Conservation (phyloP, 2,113 vertebrate genomes). For the Bubalus kerabau region DNA sequence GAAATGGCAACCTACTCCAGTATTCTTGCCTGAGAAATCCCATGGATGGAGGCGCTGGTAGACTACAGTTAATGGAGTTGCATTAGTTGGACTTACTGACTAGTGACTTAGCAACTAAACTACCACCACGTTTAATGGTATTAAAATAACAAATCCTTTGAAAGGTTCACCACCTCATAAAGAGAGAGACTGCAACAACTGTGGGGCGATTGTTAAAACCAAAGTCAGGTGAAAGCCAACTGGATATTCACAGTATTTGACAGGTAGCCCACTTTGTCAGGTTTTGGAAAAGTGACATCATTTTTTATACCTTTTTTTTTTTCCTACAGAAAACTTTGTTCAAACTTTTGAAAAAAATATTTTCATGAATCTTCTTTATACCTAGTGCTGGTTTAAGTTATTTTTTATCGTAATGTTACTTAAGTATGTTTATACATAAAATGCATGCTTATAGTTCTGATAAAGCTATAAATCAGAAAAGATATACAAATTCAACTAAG, state of each 20-base stretch:
- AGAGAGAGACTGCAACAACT: not conserved
- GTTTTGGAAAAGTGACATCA: not conserved
- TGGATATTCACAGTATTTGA: not conserved
- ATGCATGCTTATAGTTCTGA: not conserved
- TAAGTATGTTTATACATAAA: not conserved
- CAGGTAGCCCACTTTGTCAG: not conserved
- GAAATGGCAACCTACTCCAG: not conserved
- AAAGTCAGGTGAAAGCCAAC: not conserved
- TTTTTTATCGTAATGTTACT: not conserved
- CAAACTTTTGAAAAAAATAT: not conserved
- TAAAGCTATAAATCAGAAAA: not conserved
- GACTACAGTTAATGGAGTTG: not conserved
- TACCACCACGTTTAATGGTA: not conserved
- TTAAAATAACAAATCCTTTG: not conserved
- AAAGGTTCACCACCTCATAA: not conserved
- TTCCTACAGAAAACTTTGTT: not conserved
- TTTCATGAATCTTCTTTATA: not conserved
- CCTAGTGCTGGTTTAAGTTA: not conserved
- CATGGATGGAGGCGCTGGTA: not conserved
- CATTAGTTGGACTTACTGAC: not conserved
- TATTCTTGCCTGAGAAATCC: not conserved
- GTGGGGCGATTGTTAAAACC: not conserved
- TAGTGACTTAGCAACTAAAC: not conserved
- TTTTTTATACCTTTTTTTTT: not conserved
- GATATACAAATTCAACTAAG: not conserved